These are phyloP conservation scores for Willowsia nigromaculata DNA, from an alignment of 2,888 invertebrate species.

Conservation along the genomic window DNA sequence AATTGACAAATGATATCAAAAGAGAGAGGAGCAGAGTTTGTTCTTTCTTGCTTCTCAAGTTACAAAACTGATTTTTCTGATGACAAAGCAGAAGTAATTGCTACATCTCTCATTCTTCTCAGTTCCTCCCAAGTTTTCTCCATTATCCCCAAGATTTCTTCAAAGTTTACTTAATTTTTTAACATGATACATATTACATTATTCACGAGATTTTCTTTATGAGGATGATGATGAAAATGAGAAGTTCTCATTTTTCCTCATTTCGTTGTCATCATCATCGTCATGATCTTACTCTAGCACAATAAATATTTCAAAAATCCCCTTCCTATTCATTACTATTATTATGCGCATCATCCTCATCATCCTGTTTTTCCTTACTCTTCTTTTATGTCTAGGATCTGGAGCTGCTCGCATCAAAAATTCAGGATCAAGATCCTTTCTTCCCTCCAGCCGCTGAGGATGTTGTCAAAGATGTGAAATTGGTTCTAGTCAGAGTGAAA, in stretches of 20 bases:
- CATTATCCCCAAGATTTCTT: background rate
- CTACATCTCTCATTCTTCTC: background rate
- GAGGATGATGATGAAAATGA: background rate
- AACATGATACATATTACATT: background rate
- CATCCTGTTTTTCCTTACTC: background rate
- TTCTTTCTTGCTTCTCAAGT: background rate
- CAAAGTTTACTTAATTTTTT: background rate
- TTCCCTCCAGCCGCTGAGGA: slow-evolving; percentile 78
- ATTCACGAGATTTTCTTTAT: background rate
- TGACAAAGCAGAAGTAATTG: background rate
- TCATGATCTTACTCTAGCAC: background rate
- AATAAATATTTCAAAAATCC: slow-evolving; percentile 15
- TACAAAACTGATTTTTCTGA: background rate
- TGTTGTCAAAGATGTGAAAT: slow-evolving; percentile 77
- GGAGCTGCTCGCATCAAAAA: slow-evolving; percentile 75
- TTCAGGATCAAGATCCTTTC: slow-evolving; percentile 75
- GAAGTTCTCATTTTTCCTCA: background rate
- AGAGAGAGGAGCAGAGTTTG: too few relatives aligned
- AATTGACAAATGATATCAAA: slow-evolving; percentile 58
- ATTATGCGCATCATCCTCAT: background rate
- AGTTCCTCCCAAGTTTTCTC: background rate
- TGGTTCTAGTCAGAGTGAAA: slow-evolving; percentile 79
- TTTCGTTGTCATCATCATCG: background rate
- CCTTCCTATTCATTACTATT: slow-evolving; percentile 2
- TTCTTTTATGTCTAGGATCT: too few relatives aligned